Evolutionary conservation across 2,113 vertebrate genomes (phyloP), one percentile per base, ranked within the genome.

Genomic region (Madoqua kirkii): DNA sequence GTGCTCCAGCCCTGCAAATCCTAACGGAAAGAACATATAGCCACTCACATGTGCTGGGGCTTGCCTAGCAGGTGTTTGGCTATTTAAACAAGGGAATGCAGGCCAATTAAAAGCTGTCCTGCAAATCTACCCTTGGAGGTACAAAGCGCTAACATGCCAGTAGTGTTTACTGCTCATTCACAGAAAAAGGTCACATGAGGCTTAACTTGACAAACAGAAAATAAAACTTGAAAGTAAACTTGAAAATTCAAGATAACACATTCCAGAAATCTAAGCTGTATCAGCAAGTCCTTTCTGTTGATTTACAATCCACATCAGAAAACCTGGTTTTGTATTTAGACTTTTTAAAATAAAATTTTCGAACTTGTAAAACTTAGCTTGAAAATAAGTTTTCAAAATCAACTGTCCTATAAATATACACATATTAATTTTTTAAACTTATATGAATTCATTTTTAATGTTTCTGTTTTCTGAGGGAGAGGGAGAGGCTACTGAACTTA

Each of bases 61-160:
- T 98, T 98, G 98, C 98, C 98, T 96, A 97, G 98, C 99, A 99
- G 99, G 99, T 99, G 98, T 98, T 95, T 54, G 97, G 97, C 97
- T 97, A 96, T 87, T 87, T 67, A 98, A 57, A 97, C 98, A 97
- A 91, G 97, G 76, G 95, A 31, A 14, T n/a, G 23, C 98, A 98
- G 96, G 93, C 98, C 52, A 86, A 97, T 97, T 60, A 98, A 98
- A 98, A 98, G 98, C 98, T 98, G 55, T 90, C 67, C 12, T 1
- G 87, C 17, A 3, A 97, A 25, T 93, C 94, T 93, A 89, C 97
- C 94, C 96, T 96, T 96, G 89, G 21, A 33, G 21, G 83, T 74
- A 97, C 97, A 97, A 40, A 86, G 3, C 67, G 87, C 87, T 92
- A 31, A 0, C 82, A 67, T 82, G 87, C 79, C 0, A 13, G 0